Conservation (phyloP, 2,797 vertebrate species). For the Hypotaenidia philippensis region DNA sequence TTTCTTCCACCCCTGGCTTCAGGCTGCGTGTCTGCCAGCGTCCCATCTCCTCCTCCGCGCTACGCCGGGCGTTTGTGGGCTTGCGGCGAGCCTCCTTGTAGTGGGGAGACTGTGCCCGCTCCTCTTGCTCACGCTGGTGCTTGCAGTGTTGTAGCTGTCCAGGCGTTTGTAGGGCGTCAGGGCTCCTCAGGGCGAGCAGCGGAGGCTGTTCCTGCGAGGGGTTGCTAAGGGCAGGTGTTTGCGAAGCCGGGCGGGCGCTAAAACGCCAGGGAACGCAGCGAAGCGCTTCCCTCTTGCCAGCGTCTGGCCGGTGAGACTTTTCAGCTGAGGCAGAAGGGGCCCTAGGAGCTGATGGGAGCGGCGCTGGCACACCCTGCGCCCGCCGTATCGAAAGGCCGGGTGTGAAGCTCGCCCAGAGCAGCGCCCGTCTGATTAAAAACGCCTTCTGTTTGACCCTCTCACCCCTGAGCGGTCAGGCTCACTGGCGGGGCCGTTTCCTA, state of each 20-base stretch:
- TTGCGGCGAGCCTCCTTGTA: background rate
- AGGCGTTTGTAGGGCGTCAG: background rate
- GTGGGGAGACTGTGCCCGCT: rapidly evolving
- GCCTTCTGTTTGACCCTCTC: rapidly evolving
- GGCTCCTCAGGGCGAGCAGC: background rate
- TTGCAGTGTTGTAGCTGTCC: rapidly evolving
- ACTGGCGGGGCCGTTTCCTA: background rate
- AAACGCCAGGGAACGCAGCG: no score
- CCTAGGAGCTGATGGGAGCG: background rate
- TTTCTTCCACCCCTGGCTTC: background rate
- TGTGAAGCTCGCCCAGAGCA: background rate
- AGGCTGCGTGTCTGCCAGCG: no score
- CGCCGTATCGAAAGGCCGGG: rapidly evolving
- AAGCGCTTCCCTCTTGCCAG: no score
- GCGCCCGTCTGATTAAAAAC: background rate
- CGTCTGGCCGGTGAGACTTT: background rate
- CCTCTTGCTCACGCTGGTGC: background rate
- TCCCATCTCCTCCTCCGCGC: rapidly evolving
- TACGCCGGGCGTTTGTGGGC: rapidly evolving
- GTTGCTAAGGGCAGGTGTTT: background rate
- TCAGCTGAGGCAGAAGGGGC: background rate
- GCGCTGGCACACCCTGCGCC: rapidly evolving
- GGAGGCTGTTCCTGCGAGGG: no score
- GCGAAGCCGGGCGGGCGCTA: no score
- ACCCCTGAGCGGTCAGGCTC: rapidly evolving